phyloP scores from a whole-genome alignment of 2,888 invertebrate species.

The Chromoteleia sp. region DNA sequence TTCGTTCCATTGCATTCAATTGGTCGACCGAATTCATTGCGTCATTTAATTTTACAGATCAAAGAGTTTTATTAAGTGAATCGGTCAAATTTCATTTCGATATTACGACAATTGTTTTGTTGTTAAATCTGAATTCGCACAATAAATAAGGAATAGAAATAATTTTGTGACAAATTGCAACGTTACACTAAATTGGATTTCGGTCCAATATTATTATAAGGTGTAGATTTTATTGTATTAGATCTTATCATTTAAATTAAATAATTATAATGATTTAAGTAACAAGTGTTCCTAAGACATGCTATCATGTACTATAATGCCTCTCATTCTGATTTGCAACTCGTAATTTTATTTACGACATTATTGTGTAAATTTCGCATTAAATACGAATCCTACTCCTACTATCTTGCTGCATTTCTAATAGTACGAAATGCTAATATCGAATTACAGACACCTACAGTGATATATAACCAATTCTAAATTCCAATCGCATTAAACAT shows the following conservation, averaged over 20 bases:
- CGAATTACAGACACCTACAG: conserved; percentile 4
- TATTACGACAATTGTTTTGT: too few species aligned
- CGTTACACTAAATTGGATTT: not conserved
- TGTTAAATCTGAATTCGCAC: too few species aligned
- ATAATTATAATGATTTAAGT: not conserved
- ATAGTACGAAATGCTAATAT: conserved; percentile 38
- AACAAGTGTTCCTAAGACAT: not conserved
- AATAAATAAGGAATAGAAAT: not conserved
- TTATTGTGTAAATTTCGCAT: conserved; percentile 36
- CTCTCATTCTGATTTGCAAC: conserved; percentile 21
- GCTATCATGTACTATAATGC: conserved; percentile 14
- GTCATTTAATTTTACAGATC: too few species aligned
- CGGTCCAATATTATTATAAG: too few species aligned
- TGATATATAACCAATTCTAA: conserved; percentile 9
- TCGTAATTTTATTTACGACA: conserved; percentile 34
- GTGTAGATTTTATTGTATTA: too few species aligned
- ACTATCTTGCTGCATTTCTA: conserved; percentile 26
- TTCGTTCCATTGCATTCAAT: too few species aligned
- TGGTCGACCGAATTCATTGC: too few species aligned
- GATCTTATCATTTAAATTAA: not conserved
- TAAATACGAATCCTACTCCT: conserved; percentile 22
- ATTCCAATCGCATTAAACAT: not conserved
- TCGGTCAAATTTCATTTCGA: too few species aligned
- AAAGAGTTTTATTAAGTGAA: too few species aligned
- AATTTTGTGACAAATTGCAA: not conserved